Base-by-base conservation (phyloP, 1,140 invertebrate genomes). In the Manduca sexta region DNA sequence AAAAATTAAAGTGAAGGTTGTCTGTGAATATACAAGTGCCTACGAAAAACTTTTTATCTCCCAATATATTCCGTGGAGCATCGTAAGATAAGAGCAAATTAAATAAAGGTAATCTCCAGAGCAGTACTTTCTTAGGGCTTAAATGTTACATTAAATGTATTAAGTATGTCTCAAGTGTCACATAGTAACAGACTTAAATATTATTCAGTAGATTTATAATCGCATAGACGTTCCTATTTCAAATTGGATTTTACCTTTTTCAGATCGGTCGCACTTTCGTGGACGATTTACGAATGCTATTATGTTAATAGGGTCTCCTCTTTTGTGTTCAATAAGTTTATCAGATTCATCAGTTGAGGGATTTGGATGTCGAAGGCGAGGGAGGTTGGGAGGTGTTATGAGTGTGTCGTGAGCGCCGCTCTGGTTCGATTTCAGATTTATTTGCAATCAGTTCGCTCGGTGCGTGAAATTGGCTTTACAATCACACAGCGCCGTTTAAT, bases 401-500 rank as follows among this genome's bases (percentile, higher is more conserved):
- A 31, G 55, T 45, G 30, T 42, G 35, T 42, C 45, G 12, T 2
- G n/a, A n/a, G 34, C 15, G 29, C 37, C 16, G 26, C n/a, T 33
- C 13, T 31, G 17, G 33, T 29, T 30, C 39, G 42, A 17, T 34
- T 26, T n/a, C 38, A 35, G 44, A 59, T 50, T 55, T 52, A 55
- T 60, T 52, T 37, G 46, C 52, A 40, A 56, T 52, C 49, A 39
- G 31, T 14, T 29, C 41, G 34, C 10, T 52, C 37, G 45, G 33
- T 21, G 34, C 45, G 49, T 53, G 57, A 56, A 60, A 60, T 60
- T 55, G 56, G 37, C 26, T 45, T 16, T 38, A 44, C 43, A 59
- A 45, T 52, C 49, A 49, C 17, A 45, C 43, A 34, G 30, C 42
- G 14, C 37, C 42, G 47, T 46, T 58, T 54, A 59, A 59, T 53